These are phyloP conservation scores for Panagrolaimus sp. DNA, from an alignment of 1,140 invertebrate species.

Conservation along the genomic window DNA sequence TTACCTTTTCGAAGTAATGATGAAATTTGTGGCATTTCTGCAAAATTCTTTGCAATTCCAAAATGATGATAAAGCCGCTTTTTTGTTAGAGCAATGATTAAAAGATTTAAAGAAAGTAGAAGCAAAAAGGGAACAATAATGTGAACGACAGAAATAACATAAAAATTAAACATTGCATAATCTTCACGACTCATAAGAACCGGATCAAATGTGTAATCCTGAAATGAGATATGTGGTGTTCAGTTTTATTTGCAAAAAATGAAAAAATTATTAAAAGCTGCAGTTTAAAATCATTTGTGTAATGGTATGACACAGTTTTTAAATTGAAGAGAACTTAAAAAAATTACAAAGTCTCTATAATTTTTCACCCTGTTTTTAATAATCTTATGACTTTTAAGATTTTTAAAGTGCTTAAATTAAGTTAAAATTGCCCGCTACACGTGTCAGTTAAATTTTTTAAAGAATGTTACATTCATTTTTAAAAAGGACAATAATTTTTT, in stretches of 20 bases:
- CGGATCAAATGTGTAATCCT: conserved; percentile 44
- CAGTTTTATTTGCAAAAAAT: background rate
- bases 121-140: conserved; percentile 47
- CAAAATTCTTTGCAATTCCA: conserved; percentile 30
- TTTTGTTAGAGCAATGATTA: conserved; percentile 44
- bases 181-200: conserved; percentile 34
- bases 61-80: conserved; percentile 32
- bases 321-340: no score
- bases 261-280: conserved; percentile 1
- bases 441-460: no score
- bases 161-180: conserved; percentile 48
- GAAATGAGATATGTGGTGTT: conserved; percentile 18
- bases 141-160: conserved; percentile 45
- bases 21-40: conserved; percentile 40
- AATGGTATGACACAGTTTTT: background rate
- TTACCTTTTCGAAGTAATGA: conserved; percentile 34
- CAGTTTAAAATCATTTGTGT: background rate
- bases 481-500: no score
- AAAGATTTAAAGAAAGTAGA: conserved; percentile 39
- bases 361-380: no score
- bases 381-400: no score
- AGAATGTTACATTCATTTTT: no score
- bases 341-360: no score
- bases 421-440: no score
- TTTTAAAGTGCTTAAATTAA: no score